Evolutionary conservation across 1,140 invertebrate genomes (phyloP).

Genomic region (Augochlora pura): DNA sequence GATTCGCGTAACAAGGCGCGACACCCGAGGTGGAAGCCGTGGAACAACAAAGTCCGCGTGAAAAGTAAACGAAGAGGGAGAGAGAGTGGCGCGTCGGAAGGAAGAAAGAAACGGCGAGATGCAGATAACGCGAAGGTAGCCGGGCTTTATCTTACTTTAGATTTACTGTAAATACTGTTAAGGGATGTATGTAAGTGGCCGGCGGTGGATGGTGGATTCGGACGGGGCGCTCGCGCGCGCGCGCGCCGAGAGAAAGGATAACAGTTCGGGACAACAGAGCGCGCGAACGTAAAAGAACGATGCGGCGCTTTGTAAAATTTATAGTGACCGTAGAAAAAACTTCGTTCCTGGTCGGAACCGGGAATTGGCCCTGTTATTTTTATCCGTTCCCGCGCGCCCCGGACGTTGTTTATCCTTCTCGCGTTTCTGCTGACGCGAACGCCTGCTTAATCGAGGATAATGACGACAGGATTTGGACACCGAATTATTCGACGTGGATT

Average conservation of each 20-base stretch:
- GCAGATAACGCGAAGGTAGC: slow-evolving; percentile 27
- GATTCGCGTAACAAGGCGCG: too few species aligned
- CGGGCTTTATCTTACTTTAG: slow-evolving; percentile 32
- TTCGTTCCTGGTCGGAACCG: background rate
- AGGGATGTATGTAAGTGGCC: slow-evolving; percentile 2
- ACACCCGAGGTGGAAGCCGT: background rate
- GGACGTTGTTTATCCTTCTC: slow-evolving; percentile 2
- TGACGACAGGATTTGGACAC: background rate
- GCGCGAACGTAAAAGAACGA: background rate
- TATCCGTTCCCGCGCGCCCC: background rate
- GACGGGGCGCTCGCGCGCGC: background rate
- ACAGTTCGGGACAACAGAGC: background rate
- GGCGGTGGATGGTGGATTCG: slow-evolving; percentile 10
- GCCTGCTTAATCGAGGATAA: background rate
- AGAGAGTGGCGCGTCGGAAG: background rate
- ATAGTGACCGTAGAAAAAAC: slow-evolving; percentile 1
- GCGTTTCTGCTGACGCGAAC: background rate
- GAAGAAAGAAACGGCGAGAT: slow-evolving; percentile 24
- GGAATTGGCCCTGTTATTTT: slow-evolving; percentile 16
- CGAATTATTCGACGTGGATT: background rate
- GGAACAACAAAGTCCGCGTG: background rate
- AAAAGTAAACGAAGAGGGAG: background rate
- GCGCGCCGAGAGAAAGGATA: background rate
- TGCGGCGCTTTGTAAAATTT: background rate
- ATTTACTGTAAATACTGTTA: slow-evolving; percentile 51